Evolutionary conservation across 1,140 invertebrate genomes (phyloP).

Genomic region (Formica exsecta): DNA sequence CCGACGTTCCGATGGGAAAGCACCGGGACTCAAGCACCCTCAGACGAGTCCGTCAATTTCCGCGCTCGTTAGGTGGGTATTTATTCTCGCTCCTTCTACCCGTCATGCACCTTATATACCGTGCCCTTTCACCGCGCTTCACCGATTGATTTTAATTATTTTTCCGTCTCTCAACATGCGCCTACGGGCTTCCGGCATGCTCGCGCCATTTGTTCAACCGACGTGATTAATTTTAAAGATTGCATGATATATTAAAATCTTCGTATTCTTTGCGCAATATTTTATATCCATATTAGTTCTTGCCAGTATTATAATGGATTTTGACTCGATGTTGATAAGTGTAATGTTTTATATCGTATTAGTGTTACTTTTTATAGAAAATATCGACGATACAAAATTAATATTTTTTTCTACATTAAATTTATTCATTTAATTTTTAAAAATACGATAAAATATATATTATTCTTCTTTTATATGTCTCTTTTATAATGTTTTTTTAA

Average conservation of each 20-base stretch:
- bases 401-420: neutral
- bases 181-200: neutral
- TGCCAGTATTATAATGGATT: neutral
- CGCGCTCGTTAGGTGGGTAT: slow-evolving; percentile 78
- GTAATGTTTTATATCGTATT: neutral
- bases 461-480: neutral
- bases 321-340: neutral
- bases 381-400: neutral
- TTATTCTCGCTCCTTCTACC: slow-evolving; percentile 71
- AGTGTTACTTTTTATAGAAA: neutral
- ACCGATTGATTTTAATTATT: slow-evolving; percentile 77
- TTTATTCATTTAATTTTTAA: neutral
- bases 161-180: slow-evolving; percentile 53
- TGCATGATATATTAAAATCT: neutral
- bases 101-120: slow-evolving; percentile 72
- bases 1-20: slow-evolving; percentile 66
- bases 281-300: neutral
- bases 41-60: slow-evolving; percentile 76
- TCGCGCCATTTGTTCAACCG: slow-evolving; percentile 16
- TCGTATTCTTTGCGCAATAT: slow-evolving; percentile 1
- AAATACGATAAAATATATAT: neutral
- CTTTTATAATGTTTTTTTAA: neutral
- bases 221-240: slow-evolving; percentile 67
- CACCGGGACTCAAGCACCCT: slow-evolving; percentile 72
- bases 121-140: slow-evolving; percentile 56